Conservation (phyloP, 2,888 invertebrate species). For the Eilema depressum region DNA sequence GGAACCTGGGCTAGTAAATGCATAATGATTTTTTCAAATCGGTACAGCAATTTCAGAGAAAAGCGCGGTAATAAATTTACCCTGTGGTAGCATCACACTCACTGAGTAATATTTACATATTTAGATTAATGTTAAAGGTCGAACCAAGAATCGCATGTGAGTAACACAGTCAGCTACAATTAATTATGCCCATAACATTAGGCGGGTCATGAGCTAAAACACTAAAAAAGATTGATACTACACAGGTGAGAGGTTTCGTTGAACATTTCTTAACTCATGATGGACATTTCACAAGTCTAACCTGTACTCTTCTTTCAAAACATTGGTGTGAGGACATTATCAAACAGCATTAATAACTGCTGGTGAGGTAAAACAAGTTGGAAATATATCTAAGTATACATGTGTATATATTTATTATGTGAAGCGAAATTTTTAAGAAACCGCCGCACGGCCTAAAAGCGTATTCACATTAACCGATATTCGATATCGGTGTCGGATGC, state of each 20-base stretch:
- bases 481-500: no score
- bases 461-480: no score
- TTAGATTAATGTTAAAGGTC: background rate
- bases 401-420: background rate
- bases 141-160: background rate
- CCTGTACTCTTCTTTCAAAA: background rate
- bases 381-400: background rate
- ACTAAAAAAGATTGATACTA: conserved; percentile 4
- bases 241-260: conserved; percentile 5
- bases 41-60: background rate
- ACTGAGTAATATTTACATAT: background rate
- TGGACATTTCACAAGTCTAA: background rate
- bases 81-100: background rate
- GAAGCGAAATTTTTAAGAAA: no score
- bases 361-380: background rate
- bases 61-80: background rate
- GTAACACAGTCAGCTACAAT: background rate
- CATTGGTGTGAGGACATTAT: background rate
- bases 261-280: background rate
- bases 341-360: background rate
- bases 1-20: no score
- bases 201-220: background rate
- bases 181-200: conserved; percentile 2
- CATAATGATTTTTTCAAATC: no score
- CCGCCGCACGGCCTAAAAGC: no score